Evolutionary conservation across 2,888 invertebrate species (phyloP), one percentile per base, ranked within the genome.

Genomic region (Microdon myrmicae): DNA sequence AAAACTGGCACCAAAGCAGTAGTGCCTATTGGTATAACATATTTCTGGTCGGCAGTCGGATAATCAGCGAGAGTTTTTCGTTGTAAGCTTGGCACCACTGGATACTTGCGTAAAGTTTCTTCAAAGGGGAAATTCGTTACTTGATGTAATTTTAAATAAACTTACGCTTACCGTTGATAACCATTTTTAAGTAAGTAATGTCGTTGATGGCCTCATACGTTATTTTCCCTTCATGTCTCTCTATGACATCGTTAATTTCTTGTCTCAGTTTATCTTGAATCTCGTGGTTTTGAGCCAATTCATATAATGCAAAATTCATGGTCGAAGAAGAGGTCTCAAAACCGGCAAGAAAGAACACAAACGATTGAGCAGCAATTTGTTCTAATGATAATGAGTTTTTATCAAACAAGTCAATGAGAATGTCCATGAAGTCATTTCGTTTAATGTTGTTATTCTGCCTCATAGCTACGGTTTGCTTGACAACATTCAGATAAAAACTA

Each of bases 281-380:
- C 0, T 78, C 71, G 1, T 74, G 78, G 68, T 83, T 79, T 6
- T 75, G 72, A 1, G 83, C 81, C 23, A 85, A 69, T 68, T 83
- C 82, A 66, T 79, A 84, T 8, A 83, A 69, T 1, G 77, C 77
- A 60, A 79, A 83, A 31, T 80, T 78, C 70, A 83, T 74, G 2
- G 80, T 80, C n/a, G 81, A 78, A 8, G 79, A 76, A 5, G 83
- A 83, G 0, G 84, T 83, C 71, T 84, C 84, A 51, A 81, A 83
- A 1, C 84, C 84, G 19, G 83, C 85, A 0, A 74, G 51, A 51
- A 83, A 83, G 68, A 87, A 85, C 0, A 83, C 71, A 19, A 83
- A 79, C 2, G 83, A 82, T 49, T 86, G 85, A 0, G 84, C 81
- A 0, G 82, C 78, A 3, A 86, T 67, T 25, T 84, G 70, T 2